A percentile compares a stretch with the other conserved stretches of the same genome.
phyloP scores from a whole-genome alignment of 2,888 invertebrate species.

The Halocaridina rubra region DNA sequence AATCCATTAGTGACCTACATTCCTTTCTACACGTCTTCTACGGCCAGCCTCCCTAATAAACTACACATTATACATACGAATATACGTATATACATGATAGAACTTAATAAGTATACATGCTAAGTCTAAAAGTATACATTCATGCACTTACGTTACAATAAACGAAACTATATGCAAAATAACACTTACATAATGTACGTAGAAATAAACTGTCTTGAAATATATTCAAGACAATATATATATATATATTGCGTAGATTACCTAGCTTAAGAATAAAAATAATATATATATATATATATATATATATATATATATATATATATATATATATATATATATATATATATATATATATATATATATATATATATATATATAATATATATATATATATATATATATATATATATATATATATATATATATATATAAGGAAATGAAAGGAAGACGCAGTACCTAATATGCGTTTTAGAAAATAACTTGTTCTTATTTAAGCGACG shows the following conservation, averaged over 20 bases:
- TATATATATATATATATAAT: not conserved
- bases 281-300: slow-evolving; percentile 10
- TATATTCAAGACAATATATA: not conserved
- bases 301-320: not conserved
- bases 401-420: not conserved
- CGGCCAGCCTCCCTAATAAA: too few species aligned
- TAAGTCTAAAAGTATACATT: too few species aligned
- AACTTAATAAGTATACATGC: too few species aligned
- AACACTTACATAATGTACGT: too few species aligned
- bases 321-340: not conserved
- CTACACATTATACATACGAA: too few species aligned
- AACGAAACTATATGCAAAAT: too few species aligned
- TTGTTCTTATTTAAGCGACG: not conserved
- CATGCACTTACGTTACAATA: too few species aligned
- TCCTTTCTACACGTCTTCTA: too few species aligned
- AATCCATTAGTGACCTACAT: too few species aligned
- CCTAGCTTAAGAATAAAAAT: not conserved
- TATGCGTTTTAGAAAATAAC: not conserved
- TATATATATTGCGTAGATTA: not conserved
- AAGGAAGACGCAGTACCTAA: not conserved
- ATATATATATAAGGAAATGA: not conserved
- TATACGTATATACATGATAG: too few species aligned
- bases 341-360: not conserved
- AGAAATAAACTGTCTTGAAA: too few species aligned
- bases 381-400: not conserved